A percentile compares a stretch with the other conserved stretches of the same genome.
These are phyloP conservation scores for Leguminivora glycinivorella DNA, from an alignment of 1,140 invertebrate species.

Conservation along the genomic window DNA sequence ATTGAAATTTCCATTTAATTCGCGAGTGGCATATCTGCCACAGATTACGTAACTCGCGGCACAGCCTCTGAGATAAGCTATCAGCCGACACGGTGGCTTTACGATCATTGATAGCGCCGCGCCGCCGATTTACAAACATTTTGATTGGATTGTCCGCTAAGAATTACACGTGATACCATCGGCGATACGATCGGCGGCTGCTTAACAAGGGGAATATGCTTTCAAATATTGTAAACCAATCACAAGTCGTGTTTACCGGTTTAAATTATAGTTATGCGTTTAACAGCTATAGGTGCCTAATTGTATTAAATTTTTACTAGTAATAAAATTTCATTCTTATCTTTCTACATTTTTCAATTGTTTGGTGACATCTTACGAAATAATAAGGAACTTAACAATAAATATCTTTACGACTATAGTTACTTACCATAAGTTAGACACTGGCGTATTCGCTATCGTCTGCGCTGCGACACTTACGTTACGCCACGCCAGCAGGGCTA, in stretches of 20 bases:
- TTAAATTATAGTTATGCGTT: neutral
- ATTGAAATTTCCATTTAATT: neutral
- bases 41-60: neutral
- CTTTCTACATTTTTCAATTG: neutral
- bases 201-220: neutral
- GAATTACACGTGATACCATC: constrained; percentile 67
- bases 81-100: constrained; percentile 52
- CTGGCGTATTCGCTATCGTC: no score
- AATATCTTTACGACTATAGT: no score
- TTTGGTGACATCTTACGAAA: no score
- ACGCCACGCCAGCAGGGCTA: no score
- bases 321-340: neutral
- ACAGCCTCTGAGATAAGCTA: constrained; percentile 50
- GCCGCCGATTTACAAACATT: constrained; percentile 66
- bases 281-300: neutral
- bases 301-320: neutral
- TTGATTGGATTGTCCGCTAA: constrained; percentile 60
- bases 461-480: no score
- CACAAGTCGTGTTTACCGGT: neutral
- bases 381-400: neutral
- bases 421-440: no score
- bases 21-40: neutral
- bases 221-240: constrained; percentile 11
- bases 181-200: constrained; percentile 14
- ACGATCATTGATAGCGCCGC: constrained; percentile 51